Percentiles rank a stretch among this genome's conserved stretches.
Conservation (phyloP, 2,797 vertebrate species). For the Dryobates pubescens region DNA sequence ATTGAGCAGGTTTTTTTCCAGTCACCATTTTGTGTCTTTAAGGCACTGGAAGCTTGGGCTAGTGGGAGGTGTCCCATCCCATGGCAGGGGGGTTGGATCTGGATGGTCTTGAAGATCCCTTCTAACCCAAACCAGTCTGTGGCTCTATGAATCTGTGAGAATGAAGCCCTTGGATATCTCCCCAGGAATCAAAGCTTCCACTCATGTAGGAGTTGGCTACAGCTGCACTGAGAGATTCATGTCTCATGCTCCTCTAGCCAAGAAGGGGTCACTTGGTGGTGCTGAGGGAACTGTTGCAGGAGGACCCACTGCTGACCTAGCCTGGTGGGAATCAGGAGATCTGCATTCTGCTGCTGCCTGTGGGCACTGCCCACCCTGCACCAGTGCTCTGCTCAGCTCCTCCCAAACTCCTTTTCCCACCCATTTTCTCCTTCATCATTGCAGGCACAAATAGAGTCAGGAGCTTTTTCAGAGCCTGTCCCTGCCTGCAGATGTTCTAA, state of each 20-base stretch:
- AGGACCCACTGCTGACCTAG: neutral
- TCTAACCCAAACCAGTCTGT: too few relatives aligned
- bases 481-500: neutral
- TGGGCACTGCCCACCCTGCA: neutral
- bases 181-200: neutral
- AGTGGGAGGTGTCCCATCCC: too few relatives aligned
- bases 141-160: too few relatives aligned
- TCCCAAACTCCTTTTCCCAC: neutral
- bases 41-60: neutral
- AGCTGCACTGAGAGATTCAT: neutral
- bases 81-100: too few relatives aligned
- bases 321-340: neutral
- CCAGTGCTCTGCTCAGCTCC: neutral
- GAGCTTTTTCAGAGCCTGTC: neutral
- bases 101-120: too few relatives aligned
- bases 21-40: neutral
- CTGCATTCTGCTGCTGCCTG: neutral
- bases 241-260: neutral
- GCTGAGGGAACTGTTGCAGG: neutral
- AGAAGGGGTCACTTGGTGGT: neutral
- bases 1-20: neutral
- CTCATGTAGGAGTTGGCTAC: fast-evolving
- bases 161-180: fast-evolving
- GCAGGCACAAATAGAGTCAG: neutral
- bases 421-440: fast-evolving